Evolutionary conservation across 2,113 vertebrate species (phyloP), one percentile per base, ranked within the genome.

Genomic region (Callopanchax toddi): DNA sequence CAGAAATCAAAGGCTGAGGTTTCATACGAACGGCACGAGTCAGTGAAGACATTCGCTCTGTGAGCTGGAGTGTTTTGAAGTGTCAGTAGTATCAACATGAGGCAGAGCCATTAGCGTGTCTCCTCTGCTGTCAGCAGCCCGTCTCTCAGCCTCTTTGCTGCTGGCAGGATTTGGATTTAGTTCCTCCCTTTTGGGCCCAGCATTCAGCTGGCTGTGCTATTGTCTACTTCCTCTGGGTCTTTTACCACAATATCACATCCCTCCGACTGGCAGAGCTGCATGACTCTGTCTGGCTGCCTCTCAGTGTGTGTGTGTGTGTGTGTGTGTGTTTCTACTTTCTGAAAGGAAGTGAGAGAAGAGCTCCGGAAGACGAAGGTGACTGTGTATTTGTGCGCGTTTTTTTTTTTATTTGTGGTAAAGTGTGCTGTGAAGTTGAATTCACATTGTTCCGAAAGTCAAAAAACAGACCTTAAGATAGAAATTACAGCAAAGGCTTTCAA

Each of bases 181-280:
- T 68, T 64, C 67, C 79, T 76, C 61, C 65, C 56, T 51, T 44
- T 57, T 64, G 67, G 60, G 73, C 76, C 42, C 25, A 65, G 51
- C 68, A 49, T 79, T 81, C 72, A 58, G 22, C 73, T 71, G 79
- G 77, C 79, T 74, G 59, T 45, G 70, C 81, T 70, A 70, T 81
- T 79, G 85, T 85, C 75, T 65, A 44, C 80, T 81, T 85, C 83
- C 83, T 77, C 50, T 63, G 59, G 61, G 76, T 62, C 69, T 67
- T 79, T 58, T 52, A 56, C 75, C 17, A 61, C 76, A 76, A 76
- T 58, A 70, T 83, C 74, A 74, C 78, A 76, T 62, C 67, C 60
- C 36, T 50, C 37, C 39, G 40, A 25, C 57, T 62, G 71, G 42
- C 70, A 45, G 10, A 45, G 39, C 32, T 50, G 59, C 46, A 40